Evolutionary conservation across 1,140 invertebrate species (phyloP).

Genomic region (Caenorhabditis latens): DNA sequence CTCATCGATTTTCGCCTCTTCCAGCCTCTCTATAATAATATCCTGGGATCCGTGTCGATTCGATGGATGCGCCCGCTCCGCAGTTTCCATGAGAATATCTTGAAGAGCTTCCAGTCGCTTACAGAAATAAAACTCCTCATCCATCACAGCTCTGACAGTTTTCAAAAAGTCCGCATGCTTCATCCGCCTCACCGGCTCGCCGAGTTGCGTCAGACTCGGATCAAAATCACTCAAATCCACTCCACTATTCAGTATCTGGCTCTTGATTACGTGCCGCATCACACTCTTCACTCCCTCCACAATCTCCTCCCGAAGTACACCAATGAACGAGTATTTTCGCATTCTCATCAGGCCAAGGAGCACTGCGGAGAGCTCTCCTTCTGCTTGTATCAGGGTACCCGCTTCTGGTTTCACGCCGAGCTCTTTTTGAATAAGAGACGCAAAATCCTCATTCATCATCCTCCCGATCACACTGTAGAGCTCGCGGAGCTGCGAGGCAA

Average conservation of each 20-base stretch:
- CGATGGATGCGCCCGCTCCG: background rate
- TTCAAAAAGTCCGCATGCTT: slow-evolving; percentile 86
- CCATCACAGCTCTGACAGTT: slow-evolving; percentile 85
- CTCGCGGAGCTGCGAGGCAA: slow-evolving; percentile 94
- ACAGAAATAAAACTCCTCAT: slow-evolving; percentile 82
- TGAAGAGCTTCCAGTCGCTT: slow-evolving; percentile 81
- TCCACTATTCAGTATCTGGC: slow-evolving; percentile 70
- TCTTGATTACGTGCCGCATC: slow-evolving; percentile 73
- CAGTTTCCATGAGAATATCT: slow-evolving; percentile 66
- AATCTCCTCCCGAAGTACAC: slow-evolving; percentile 73
- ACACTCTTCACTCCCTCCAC: slow-evolving; percentile 74
- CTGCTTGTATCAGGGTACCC: slow-evolving; percentile 42
- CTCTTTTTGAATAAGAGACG: slow-evolving; percentile 89
- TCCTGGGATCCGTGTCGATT: background rate
- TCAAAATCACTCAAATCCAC: slow-evolving; percentile 69
- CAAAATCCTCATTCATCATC: slow-evolving; percentile 95
- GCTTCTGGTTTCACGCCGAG: slow-evolving; percentile 86
- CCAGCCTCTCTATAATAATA: slow-evolving; percentile 10
- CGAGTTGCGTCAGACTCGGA: slow-evolving; percentile 80
- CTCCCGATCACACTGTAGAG: slow-evolving; percentile 95
- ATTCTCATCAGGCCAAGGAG: slow-evolving; percentile 78
- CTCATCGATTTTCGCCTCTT: slow-evolving; percentile 12
- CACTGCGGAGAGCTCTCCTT: slow-evolving; percentile 76
- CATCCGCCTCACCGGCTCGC: slow-evolving; percentile 83
- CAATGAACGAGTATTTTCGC: slow-evolving; percentile 76